phyloP scores from a whole-genome alignment of 1,140 invertebrate genomes.

The Theocolax elegans region DNA sequence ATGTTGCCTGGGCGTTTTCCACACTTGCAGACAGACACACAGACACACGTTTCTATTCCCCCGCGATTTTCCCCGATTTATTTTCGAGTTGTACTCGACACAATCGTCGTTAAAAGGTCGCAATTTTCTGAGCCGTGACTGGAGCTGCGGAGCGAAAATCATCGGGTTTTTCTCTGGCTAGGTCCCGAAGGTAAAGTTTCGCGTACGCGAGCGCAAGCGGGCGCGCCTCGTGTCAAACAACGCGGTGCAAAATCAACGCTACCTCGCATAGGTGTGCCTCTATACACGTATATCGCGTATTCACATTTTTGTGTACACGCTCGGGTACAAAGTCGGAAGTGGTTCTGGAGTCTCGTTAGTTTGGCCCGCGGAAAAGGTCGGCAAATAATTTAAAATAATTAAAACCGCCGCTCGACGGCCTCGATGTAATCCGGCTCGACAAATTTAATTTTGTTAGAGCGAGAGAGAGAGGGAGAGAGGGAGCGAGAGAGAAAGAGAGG shows the following conservation, averaged over 20 bases:
- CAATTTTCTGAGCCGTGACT: not conserved
- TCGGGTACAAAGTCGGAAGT: not conserved
- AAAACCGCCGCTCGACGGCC: slow-evolving; percentile 42
- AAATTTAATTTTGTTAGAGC: slow-evolving; percentile 53
- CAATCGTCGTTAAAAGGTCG: slow-evolving; percentile 29
- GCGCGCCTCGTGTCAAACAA: too few species aligned
- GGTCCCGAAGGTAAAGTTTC: not conserved
- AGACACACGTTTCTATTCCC: not conserved
- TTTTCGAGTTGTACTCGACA: not conserved
- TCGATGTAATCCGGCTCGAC: slow-evolving; percentile 48
- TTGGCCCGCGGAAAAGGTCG: slow-evolving; percentile 13
- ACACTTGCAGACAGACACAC: too few species aligned
- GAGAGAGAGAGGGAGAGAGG: not conserved
- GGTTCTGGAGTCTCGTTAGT: slow-evolving; percentile 18
- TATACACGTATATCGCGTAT: not conserved
- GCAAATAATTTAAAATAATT: slow-evolving; percentile 55
- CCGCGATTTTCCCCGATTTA: not conserved
- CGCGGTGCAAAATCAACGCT: not conserved
- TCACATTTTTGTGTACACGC: not conserved
- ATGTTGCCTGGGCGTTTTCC: not conserved
- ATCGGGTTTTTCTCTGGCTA: slow-evolving; percentile 7
- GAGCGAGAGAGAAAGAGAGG: not conserved
- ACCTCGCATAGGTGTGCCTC: not conserved
- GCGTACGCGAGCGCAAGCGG: too few species aligned
- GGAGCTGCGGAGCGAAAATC: slow-evolving; percentile 26